Conservation (phyloP, 2,888 invertebrate genomes). For the Drosophila mercatorum region DNA sequence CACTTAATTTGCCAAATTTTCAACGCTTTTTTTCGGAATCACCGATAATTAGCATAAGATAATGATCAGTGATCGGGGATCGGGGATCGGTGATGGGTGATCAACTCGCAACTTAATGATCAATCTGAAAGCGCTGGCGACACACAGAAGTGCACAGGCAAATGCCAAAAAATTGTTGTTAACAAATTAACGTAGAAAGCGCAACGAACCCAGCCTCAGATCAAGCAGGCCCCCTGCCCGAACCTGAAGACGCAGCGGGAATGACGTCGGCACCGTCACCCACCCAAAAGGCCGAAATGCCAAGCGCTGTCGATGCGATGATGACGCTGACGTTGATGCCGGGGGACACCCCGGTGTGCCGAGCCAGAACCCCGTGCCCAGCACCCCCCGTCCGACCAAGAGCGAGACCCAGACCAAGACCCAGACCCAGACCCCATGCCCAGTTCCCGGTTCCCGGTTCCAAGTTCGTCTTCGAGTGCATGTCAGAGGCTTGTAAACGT, state of each 20-base stretch:
- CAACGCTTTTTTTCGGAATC: slow-evolving; percentile 32
- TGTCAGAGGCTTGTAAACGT: slow-evolving; percentile 79
- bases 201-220: slow-evolving; percentile 58
- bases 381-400: slow-evolving; percentile 22
- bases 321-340: slow-evolving; percentile 73
- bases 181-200: slow-evolving; percentile 79
- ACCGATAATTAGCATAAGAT: slow-evolving; percentile 49
- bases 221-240: not conserved
- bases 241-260: slow-evolving; percentile 62
- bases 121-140: slow-evolving; percentile 35
- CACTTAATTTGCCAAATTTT: slow-evolving; percentile 54
- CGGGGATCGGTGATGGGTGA: not conserved
- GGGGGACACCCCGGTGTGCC: slow-evolving; percentile 72
- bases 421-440: slow-evolving; percentile 42
- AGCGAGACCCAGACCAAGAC: slow-evolving; percentile 14
- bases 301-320: slow-evolving; percentile 70
- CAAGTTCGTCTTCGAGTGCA: slow-evolving; percentile 63
- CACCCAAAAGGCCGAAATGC: slow-evolving; percentile 68
- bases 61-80: slow-evolving; percentile 37
- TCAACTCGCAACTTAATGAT: slow-evolving; percentile 13
- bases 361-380: slow-evolving; percentile 35
- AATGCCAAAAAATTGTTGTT: slow-evolving; percentile 72
- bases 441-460: slow-evolving; percentile 32
- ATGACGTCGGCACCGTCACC: slow-evolving; percentile 70
- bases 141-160: slow-evolving; percentile 62